Base-by-base conservation (phyloP, 2,797 vertebrate species). In the Chiloscyllium punctatum region DNA sequence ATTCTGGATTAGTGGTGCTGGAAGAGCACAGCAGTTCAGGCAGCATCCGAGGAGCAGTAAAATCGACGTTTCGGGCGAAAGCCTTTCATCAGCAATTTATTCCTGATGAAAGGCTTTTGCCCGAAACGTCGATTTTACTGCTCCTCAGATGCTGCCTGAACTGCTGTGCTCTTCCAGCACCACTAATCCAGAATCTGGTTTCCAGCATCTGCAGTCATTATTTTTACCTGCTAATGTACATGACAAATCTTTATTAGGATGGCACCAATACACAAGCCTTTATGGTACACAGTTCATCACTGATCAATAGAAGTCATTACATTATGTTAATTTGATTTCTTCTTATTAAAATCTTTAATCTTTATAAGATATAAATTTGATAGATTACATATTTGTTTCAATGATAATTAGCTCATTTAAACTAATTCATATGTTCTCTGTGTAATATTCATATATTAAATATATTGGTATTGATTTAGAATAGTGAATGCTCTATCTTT, bases 281-380 rank as follows among this genome's bases (percentile, higher is more conserved):
- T 92, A 92, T 66, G 57, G n/a, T 92, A n/a, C 37, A 37, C 23
- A 42, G 33, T 92, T 92, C 62, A 92, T 92, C 87, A 66, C 87
- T 62, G 87, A n/a, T 90, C 62, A 90, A 68, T 68, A 37, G 62
- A 68, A 18, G 90, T 33, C 68, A 92, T 68, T 68, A 92, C n/a
- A 37, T 92, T 92, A 92, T 68, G 90, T 37, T 92, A 68, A 92
- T 92, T 92, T 37, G 90, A 92, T 68, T 92, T 92, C 62, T 68
- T 92, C 66, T 92, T 92, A 92, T 92, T 92, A 92, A 92, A 92
- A 92, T 92, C 90, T 68, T 92, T 92, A 92, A 92, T 92, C 90
- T 68, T 92, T 37, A n/a, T 48, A 90, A 57, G 53, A 90, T 62
- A 90, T 90, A 92, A 92, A 37, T 0, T 92, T 92, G 90, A 91